These are phyloP conservation scores for Littorina saxatilis DNA, from an alignment of 1,140 invertebrate genomes.

Conservation along the genomic window DNA sequence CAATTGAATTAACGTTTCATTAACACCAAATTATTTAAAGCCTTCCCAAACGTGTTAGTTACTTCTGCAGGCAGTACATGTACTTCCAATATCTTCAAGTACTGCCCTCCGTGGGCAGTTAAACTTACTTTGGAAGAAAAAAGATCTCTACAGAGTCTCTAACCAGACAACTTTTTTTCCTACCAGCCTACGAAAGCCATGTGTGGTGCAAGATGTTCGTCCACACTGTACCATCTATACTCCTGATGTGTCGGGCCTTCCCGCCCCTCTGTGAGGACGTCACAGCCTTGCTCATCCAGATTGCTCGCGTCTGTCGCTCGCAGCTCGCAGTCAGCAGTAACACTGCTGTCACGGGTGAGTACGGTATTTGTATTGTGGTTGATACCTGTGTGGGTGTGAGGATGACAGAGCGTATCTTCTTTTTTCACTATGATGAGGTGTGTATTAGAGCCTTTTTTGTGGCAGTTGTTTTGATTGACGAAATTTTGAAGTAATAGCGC, in stretches of 20 bases:
- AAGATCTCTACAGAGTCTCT: no score
- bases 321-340: constrained; percentile 75
- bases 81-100: no score
- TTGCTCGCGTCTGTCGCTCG: constrained; percentile 90
- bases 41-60: no score
- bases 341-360: constrained; percentile 19
- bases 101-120: no score
- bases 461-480: no score
- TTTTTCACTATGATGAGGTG: not conserved
- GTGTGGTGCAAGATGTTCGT: constrained; percentile 88
- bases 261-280: constrained; percentile 94
- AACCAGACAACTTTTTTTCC: constrained; percentile 33
- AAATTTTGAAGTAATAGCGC: no score
- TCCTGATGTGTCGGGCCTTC: constrained; percentile 92
- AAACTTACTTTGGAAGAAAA: no score
- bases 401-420: not conserved
- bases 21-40: no score
- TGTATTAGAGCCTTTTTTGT: not conserved
- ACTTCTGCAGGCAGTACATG: no score
- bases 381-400: not conserved
- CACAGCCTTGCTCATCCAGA: constrained; percentile 87
- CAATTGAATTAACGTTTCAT: no score
- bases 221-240: constrained; percentile 88
- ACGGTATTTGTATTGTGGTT: not conserved
- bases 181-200: constrained; percentile 85